A percentile compares a stretch with the other conserved stretches of the same genome.
These are phyloP conservation scores for Yponomeuta malinellus DNA, from an alignment of 2,888 invertebrate species.

Conservation along the genomic window DNA sequence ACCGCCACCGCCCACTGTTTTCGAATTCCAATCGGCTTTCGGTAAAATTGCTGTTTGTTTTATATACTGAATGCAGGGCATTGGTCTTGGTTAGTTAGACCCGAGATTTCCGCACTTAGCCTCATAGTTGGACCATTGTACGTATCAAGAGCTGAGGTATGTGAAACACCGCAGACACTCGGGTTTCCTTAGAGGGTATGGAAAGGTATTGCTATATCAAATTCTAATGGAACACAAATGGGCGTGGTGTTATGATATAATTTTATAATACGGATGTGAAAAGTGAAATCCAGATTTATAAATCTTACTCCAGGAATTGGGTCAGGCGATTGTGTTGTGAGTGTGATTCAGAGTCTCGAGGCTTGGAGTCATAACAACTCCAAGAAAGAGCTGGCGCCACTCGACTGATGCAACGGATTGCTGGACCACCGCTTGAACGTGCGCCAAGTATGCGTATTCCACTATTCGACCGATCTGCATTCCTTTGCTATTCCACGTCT, in stretches of 20 bases:
- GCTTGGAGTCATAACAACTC: not conserved
- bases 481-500: conserved; percentile 6
- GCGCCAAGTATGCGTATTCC: conserved; percentile 32
- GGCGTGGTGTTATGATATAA: not conserved
- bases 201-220: no score
- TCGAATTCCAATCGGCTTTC: not conserved
- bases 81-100: no score
- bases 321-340: not conserved
- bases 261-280: not conserved
- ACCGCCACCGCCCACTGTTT: conserved; percentile 46
- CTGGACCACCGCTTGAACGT: conserved; percentile 28
- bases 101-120: no score
- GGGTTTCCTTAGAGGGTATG: no score
- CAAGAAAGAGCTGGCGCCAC: conserved; percentile 6
- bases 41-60: not conserved
- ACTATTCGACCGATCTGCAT: conserved; percentile 21
- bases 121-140: no score
- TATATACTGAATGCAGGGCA: no score
- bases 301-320: not conserved
- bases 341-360: not conserved
- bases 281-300: not conserved
- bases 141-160: no score
- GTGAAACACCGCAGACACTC: no score
- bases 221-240: no score
- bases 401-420: conserved; percentile 24